Evolutionary conservation across 35 echinoderm and acorn worm genomes (phyloP).

Genomic region (Nesometra sesokonis): DNA sequence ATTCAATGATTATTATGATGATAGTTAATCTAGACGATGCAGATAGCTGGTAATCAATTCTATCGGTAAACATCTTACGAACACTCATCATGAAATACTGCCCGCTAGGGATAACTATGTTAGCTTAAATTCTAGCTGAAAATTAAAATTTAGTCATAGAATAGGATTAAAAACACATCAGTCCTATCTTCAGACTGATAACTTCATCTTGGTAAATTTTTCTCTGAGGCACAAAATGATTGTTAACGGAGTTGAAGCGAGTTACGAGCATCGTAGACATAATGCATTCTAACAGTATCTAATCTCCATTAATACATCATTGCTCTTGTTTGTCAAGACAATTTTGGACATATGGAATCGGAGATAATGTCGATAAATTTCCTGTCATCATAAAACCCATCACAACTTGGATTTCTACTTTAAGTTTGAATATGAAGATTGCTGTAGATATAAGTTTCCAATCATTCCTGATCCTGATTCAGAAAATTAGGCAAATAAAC

Average conservation of each 20-base stretch:
- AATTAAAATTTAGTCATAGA: background rate
- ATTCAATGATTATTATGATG: background rate
- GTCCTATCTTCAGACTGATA: background rate
- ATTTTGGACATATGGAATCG: background rate
- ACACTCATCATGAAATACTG: background rate
- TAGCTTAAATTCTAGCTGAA: background rate
- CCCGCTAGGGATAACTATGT: background rate
- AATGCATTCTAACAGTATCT: background rate
- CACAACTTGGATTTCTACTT: background rate
- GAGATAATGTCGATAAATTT: background rate
- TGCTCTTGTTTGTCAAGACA: background rate
- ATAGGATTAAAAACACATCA: background rate
- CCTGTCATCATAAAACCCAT: background rate
- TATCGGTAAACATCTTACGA: background rate
- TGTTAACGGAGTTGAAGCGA: background rate
- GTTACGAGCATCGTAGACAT: background rate
- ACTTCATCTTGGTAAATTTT: background rate
- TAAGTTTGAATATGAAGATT: background rate
- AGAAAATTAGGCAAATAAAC: too few relatives aligned
- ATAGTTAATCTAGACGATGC: background rate
- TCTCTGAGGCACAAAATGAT: background rate
- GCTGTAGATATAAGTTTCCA: background rate
- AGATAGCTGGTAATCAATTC: background rate
- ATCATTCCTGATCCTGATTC: too few relatives aligned
- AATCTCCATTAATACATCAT: background rate